Evolutionary conservation across 1,140 invertebrate genomes (phyloP), one percentile per base, ranked within the genome.

Genomic region (Heliconius hermathena): DNA sequence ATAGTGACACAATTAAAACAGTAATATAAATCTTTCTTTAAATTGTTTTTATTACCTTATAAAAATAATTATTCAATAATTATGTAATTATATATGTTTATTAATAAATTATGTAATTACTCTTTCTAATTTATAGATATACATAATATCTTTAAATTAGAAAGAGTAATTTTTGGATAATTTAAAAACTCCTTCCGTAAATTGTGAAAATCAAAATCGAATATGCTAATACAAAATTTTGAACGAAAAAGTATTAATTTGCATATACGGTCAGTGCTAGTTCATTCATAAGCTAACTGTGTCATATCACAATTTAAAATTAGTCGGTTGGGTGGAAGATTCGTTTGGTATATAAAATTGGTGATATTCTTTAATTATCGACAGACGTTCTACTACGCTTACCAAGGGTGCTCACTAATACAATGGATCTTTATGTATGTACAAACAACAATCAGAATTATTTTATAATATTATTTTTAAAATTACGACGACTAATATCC

Each of bases 341-440:
- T 54, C 52, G 77, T 71, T 41, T 70, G 46, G n/a, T 76, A 77
- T 85, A 85, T 85, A 85, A 84, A 82, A 82, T 73, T 79, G 77
- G 66, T 73, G 73, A 38, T 75, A 22, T 76, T 84, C 76, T 74
- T 77, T 81, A 29, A 75, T 74, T 46, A 52, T 73, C 76, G 36
- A 75, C 81, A 85, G 82, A 83, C 76, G 71, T 75, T 74, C 76
- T 60, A 57, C 71, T 29, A 74, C 78, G 73, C 49, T 36, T 33
- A n/a, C 20, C 57, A 71, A 75, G 36, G 54, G 36, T 70, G 38
- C 22, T 46, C 20, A 29, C 33, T n/a, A 76, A 16, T 78, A 77
- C 71, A 80, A 85, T 86, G 85, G 74, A 73, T 75, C 78, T 81
- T 72, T 74, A 77, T 60, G 84, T 87, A 82, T 82, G 85, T 83